These are phyloP conservation scores for Spodoptera littoralis DNA, from an alignment of 2,888 invertebrate genomes.

Conservation along the genomic window DNA sequence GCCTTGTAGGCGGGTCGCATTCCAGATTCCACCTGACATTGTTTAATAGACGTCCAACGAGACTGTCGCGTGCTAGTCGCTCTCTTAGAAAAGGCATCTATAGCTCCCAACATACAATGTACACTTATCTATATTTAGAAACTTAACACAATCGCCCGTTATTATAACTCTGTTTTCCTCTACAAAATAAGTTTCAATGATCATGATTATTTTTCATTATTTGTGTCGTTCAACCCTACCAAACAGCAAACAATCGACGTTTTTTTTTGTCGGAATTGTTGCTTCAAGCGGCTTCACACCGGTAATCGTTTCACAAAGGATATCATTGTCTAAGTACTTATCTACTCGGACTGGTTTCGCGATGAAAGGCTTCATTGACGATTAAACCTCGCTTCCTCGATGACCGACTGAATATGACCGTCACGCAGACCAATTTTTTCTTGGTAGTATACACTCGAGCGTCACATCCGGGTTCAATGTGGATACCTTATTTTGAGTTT, in stretches of 20 bases:
- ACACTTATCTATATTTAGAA: constrained; percentile 49
- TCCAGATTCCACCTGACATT: constrained; percentile 85
- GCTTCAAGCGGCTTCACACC: constrained; percentile 34
- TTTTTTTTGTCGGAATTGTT: constrained; percentile 39
- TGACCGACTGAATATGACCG: constrained; percentile 65
- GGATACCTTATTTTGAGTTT: constrained; percentile 26
- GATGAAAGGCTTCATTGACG: constrained; percentile 73
- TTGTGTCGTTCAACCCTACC: constrained; percentile 41
- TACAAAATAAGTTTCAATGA: constrained; percentile 32
- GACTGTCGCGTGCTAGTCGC: constrained; percentile 60
- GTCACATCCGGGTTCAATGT: constrained; percentile 55
- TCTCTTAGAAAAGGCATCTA: constrained; percentile 56
- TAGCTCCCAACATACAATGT: constrained; percentile 37
- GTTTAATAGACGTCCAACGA: constrained; percentile 69
- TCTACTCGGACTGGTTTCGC: constrained; percentile 70
- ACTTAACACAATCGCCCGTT: constrained; percentile 32
- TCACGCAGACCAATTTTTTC: constrained; percentile 65
- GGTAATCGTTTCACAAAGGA: constrained; percentile 66
- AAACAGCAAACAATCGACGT: constrained; percentile 29
- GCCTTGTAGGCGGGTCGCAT: constrained; percentile 87
- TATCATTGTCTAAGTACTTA: constrained; percentile 72
- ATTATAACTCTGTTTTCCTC: constrained; percentile 33
- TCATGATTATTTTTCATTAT: constrained; percentile 29
- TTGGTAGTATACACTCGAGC: constrained; percentile 61
- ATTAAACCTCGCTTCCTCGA: constrained; percentile 67